Evolutionary conservation across 2,113 vertebrate species (phyloP), one percentile per base, ranked within the genome.

Genomic region (Aspiorhynchus laticeps): DNA sequence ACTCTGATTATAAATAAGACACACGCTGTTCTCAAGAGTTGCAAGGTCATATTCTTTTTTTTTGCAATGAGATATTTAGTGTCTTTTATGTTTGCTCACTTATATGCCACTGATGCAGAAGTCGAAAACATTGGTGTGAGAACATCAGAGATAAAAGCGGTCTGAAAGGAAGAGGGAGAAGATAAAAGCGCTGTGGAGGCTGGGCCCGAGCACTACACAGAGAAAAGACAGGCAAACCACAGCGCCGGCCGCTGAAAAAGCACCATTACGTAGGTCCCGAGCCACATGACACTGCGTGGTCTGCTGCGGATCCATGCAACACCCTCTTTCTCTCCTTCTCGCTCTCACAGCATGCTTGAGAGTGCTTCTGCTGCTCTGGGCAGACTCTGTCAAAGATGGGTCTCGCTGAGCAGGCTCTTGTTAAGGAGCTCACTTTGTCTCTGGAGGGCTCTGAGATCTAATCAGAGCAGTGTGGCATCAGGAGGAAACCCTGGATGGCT

Each of bases 221-320:
- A 56, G 21, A 41, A 59, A 74, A 53, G 21, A 41, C 3, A 80
- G 17, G 24, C 48, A 56, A 59, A 74, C 28, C 48, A 11, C 33
- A 59, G 67, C 38, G 2, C 15, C 48, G 56, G 51, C 48, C 24
- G 2, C 69, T 41, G 19, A 56, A 53, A 84, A 17, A 74, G 33
- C 67, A 74, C 43, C 24, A 59, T 73, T 56, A 26, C 82, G 11
- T 2, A 17, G 48, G 51, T 84, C 83, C 41, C 7, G 33, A 84
- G 48, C 63, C 80, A 82, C 59, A 82, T 67, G 80, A 82, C 80
- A 81, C 61, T 83, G 38, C 46, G 41, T 1, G 36, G 56, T 82
- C 53, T 81, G 28, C 28, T 79, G 2, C 28, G 10, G 5, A 36
- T 36, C 48, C 28, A 31, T 33, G 75, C 33, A 79, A 59, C 76